A percentile compares a stretch with the other conserved stretches of the same genome.
Conservation (phyloP, 1,140 invertebrate genomes). For the Bombus soroeensis region DNA sequence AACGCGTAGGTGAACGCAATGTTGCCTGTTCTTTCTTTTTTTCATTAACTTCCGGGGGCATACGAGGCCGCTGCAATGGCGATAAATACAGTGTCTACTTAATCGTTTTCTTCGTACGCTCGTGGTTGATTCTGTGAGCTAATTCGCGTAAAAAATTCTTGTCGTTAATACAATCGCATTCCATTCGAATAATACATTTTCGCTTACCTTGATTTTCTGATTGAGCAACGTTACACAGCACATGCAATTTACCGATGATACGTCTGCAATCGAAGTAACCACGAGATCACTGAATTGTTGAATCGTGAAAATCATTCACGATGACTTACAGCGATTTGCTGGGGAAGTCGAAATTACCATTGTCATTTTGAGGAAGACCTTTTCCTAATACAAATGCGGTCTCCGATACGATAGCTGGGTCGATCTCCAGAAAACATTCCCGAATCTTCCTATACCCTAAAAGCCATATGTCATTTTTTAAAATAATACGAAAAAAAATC, state of each 20-base stretch:
- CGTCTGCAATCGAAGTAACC: slow-evolving; percentile 33
- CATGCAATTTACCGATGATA: slow-evolving; percentile 18
- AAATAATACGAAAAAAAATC: background rate
- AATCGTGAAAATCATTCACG: background rate
- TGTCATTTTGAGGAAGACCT: slow-evolving; percentile 36
- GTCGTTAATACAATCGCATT: background rate
- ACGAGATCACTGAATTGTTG: slow-evolving; percentile 13
- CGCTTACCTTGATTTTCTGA: slow-evolving; percentile 19
- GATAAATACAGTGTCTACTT: slow-evolving; percentile 12
- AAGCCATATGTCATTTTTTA: background rate
- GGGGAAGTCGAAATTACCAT: slow-evolving; percentile 54
- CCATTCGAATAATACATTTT: background rate
- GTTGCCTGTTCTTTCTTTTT: background rate
- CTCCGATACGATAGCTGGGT: slow-evolving; percentile 20
- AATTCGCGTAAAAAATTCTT: background rate
- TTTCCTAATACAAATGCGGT: slow-evolving; percentile 15
- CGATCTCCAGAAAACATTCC: slow-evolving; percentile 33
- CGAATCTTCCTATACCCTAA: slow-evolving; percentile 14
- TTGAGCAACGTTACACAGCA: background rate
- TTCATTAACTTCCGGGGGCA: slow-evolving; percentile 19
- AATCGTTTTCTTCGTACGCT: slow-evolving; percentile 10
- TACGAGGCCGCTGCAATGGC: slow-evolving; percentile 40
- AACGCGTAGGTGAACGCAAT: background rate
- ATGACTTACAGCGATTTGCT: slow-evolving; percentile 51
- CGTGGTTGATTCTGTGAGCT: slow-evolving; percentile 5